Conservation (phyloP, 2,113 vertebrate genomes). For the Hoplias malabaricus region DNA sequence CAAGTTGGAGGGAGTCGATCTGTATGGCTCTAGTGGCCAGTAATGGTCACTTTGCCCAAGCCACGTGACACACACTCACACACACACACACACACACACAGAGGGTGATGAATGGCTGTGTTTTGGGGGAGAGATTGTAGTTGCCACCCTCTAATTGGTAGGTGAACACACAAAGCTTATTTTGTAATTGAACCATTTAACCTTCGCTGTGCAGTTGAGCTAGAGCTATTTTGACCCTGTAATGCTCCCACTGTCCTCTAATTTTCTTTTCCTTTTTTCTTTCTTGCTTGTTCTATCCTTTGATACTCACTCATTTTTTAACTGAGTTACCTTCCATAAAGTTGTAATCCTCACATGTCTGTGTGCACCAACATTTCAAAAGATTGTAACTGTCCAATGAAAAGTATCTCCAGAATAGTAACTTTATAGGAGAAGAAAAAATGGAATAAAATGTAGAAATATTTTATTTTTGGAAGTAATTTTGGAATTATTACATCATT, state of each 20-base stretch:
- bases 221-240: constrained; percentile 72
- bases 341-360: not conserved
- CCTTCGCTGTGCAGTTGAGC: constrained; percentile 82
- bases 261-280: constrained; percentile 56
- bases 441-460: too few species aligned
- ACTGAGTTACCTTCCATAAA: not conserved
- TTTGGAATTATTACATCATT: too few species aligned
- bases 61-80: constrained; percentile 59
- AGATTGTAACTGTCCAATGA: too few species aligned
- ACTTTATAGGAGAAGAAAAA: too few species aligned
- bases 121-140: constrained; percentile 93
- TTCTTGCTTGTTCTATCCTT: constrained; percentile 1
- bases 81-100: constrained; percentile 63
- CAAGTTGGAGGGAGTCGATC: not conserved
- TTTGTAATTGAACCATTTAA: constrained; percentile 89
- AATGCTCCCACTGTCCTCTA: constrained; percentile 70
- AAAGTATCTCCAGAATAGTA: too few species aligned
- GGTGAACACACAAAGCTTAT: constrained; percentile 87
- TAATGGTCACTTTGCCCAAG: constrained; percentile 72
- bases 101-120: constrained; percentile 94
- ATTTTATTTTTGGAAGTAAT: too few species aligned
- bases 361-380: too few species aligned
- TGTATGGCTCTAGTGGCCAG: constrained; percentile 71
- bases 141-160: constrained; percentile 93
- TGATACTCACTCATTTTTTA: not conserved